Base-by-base conservation (phyloP, 2,888 invertebrate genomes). In the Strigamia crassipes region DNA sequence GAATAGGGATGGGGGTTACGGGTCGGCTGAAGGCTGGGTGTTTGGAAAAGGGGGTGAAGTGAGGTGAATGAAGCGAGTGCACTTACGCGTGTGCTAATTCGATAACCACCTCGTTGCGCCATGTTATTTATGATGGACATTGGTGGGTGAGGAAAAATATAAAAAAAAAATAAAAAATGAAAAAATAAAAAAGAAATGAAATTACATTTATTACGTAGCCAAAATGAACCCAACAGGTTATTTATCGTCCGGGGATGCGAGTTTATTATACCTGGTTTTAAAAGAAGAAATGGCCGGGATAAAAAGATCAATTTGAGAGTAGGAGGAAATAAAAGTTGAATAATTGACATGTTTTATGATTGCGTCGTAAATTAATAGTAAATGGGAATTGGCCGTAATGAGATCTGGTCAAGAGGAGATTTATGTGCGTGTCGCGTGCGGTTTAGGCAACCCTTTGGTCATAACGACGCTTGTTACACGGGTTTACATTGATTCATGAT, bases 61-160 rank as follows among this genome's bases (percentile, higher is more conserved):
- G 61, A 61, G 61, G 61, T 61, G 61, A 23, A 61, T 61, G 61
- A 61, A 61, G 61, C 61, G 61, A 61, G 61, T 61, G 61, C 61
- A 61, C 61, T 61, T 61, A 61, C 61, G 61, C 61, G 61, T 61
- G 61, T 61, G 61, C 61, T 61, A 61, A 61, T 61, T 61, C 61
- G 61, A 61, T 61, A 61, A 61, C 61, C 61, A 61, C 61, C 61
- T 61, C 61, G 61, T 61, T 61, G 61, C 61, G 61, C 61, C 61
- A 5, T 18, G 61, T 61, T 61, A 61, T 61, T 61, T 61, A 61
- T 61, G 61, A 61, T 61, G 61, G 61, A 23, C 61, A 61, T 18
- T 61, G 61, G 61, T 61, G 61, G 61, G 61, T 61, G 61, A 18
- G n/a, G 61, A 61, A 61, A 61, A n/a, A n/a, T n/a, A n/a, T 61